Conservation (phyloP, 2,888 invertebrate genomes). For the Drosophila kanekoi region DNA sequence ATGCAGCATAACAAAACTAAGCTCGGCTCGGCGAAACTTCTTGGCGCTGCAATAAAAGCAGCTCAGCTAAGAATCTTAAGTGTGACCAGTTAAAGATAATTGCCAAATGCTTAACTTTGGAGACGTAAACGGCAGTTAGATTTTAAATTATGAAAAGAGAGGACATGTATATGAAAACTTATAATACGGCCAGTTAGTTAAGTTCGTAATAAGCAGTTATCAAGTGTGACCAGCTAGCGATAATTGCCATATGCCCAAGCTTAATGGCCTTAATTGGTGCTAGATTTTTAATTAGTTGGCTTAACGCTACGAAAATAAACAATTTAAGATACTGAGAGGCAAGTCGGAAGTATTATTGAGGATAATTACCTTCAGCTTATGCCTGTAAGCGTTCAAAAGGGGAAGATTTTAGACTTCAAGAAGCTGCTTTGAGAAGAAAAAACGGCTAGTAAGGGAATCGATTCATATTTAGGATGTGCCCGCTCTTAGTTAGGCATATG, state of each 20-base stretch:
- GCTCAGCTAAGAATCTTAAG: constrained; percentile 17
- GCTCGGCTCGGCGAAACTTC: constrained; percentile 20
- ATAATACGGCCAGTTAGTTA: background rate
- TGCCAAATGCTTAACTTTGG: constrained; percentile 5
- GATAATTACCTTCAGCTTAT: too few species aligned
- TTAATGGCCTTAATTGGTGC: background rate
- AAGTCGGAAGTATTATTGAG: too few species aligned
- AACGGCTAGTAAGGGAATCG: too few species aligned
- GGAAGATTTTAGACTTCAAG: too few species aligned
- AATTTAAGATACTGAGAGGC: too few species aligned
- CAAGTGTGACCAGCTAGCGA: constrained; percentile 9
- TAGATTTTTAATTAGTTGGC: background rate
- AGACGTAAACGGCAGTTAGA: background rate
- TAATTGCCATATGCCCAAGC: background rate
- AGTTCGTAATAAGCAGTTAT: background rate
- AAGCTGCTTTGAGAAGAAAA: too few species aligned
- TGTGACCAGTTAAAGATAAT: constrained; percentile 23
- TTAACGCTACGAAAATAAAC: too few species aligned
- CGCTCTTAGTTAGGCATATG: too few species aligned
- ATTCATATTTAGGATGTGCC: too few species aligned
- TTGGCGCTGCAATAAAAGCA: constrained; percentile 27
- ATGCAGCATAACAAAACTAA: constrained; percentile 23
- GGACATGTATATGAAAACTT: background rate
- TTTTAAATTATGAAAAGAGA: background rate
- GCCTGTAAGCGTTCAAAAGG: too few species aligned